Percentiles rank a stretch among this genome's conserved stretches.
phyloP scores from a whole-genome alignment of 2,113 vertebrate genomes.

The Clarias macrocephalus region DNA sequence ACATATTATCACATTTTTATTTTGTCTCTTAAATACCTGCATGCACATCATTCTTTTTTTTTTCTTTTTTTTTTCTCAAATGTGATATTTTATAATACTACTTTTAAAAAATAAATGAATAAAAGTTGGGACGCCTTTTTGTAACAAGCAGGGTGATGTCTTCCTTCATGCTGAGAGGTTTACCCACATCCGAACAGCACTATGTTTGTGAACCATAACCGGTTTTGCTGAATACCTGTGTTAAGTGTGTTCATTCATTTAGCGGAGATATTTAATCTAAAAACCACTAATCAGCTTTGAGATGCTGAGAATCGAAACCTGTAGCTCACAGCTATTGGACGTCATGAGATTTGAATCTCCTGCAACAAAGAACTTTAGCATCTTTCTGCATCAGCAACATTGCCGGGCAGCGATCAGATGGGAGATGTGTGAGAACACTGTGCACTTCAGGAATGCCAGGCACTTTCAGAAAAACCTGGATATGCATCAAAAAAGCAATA shows the following conservation, averaged over 20 bases:
- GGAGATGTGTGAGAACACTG: background rate
- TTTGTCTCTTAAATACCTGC: no score
- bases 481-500: background rate
- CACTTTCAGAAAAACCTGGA: background rate
- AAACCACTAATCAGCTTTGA: background rate
- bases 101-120: background rate
- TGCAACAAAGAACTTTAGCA: background rate
- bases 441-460: background rate
- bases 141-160: background rate
- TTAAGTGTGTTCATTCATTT: background rate
- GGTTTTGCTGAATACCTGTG: background rate
- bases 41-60: no score
- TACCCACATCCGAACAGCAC: background rate
- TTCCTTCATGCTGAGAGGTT: background rate
- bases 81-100: background rate
- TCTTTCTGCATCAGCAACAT: background rate
- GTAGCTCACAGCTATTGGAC: background rate
- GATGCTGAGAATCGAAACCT: background rate
- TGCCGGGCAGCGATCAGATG: background rate
- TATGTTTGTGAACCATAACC: background rate
- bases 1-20: background rate
- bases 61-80: no score
- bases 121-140: background rate
- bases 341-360: background rate
- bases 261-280: background rate